phyloP scores from a whole-genome alignment of 64 coral and sea anemone genomes.

The Porites australiensis region DNA sequence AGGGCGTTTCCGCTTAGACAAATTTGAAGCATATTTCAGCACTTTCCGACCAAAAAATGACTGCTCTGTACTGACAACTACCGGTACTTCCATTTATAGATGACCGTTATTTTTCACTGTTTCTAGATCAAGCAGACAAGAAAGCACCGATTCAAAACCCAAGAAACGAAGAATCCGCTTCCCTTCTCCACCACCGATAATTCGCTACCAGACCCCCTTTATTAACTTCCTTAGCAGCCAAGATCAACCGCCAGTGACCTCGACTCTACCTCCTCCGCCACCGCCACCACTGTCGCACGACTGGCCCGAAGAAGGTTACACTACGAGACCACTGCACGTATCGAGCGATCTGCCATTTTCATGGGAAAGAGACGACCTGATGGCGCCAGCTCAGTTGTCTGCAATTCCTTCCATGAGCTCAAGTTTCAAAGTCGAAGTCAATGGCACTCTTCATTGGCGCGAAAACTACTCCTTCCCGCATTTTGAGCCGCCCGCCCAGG shows the following conservation, averaged over 20 bases:
- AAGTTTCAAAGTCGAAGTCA: constrained; percentile 32
- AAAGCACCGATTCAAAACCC: constrained; percentile 40
- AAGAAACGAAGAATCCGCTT: constrained; percentile 77
- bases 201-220: constrained; percentile 76
- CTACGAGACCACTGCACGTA: neutral
- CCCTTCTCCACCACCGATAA: constrained; percentile 85
- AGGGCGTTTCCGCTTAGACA: too few species aligned
- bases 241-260: constrained; percentile 12
- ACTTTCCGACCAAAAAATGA: too few species aligned
- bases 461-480: constrained; percentile 6
- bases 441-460: constrained; percentile 21
- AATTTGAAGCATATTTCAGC: too few species aligned
- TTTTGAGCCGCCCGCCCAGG: constrained; percentile 20
- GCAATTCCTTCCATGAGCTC: neutral
- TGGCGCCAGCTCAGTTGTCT: neutral
- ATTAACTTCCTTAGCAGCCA: constrained; percentile 71
- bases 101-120: neutral
- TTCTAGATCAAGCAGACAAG: constrained; percentile 6
- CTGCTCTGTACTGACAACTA: too few species aligned
- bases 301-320: constrained; percentile 26
- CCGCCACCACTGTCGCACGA: constrained; percentile 44
- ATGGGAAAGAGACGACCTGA: constrained; percentile 25
- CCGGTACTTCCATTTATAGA: neutral
- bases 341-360: constrained; percentile 19
- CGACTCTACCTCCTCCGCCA: constrained; percentile 21